Evolutionary conservation across 1,140 invertebrate species (phyloP), one percentile per base, ranked within the genome.

Genomic region (Proales similis): DNA sequence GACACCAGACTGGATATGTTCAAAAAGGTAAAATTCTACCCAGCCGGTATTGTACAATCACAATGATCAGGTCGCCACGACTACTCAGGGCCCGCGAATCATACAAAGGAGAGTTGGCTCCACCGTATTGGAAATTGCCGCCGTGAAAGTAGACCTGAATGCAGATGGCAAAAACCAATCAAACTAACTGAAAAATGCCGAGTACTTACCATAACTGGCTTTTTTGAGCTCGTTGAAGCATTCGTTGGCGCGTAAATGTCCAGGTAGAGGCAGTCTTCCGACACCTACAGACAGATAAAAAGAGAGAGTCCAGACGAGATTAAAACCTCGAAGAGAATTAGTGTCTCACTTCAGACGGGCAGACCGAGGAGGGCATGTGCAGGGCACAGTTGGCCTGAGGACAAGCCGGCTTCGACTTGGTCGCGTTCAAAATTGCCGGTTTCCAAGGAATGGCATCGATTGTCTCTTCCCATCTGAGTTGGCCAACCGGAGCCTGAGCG

Each of bases 221-320:
- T n/a, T n/a, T 36, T 45, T 36, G 87, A 84, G 68, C 85, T 64
- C 39, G 14, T 20, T 65, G 61, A 27, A 24, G 33, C 17, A 63
- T 65, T 43, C 24, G 20, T 66, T 0, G 90, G 90, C 64, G 83
- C 74, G 79, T 78, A 83, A 2, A 96, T 86, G 74, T 91, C 95
- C 57, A 96, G 80, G 74, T 92, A 93, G n/a, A 97, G 82, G 74
- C 93, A 97, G 77, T 97, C 91, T 79, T 97, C 93, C 2, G 57
- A 61, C 24, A 26, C 24, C 57, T 61, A 7, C 0, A 67, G 81
- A 87, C 64, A 90, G 72, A 26, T 68, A 30, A 19, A 88, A 93
- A 70, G 94, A 94, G 17, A 91, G 86, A 75, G 94, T 95, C 92
- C 92, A 97, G 83, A 94, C 90, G 53, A 82, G 84, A 4, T 90